Conservation (phyloP, 2,797 vertebrate genomes). For the Nasua narica region DNA sequence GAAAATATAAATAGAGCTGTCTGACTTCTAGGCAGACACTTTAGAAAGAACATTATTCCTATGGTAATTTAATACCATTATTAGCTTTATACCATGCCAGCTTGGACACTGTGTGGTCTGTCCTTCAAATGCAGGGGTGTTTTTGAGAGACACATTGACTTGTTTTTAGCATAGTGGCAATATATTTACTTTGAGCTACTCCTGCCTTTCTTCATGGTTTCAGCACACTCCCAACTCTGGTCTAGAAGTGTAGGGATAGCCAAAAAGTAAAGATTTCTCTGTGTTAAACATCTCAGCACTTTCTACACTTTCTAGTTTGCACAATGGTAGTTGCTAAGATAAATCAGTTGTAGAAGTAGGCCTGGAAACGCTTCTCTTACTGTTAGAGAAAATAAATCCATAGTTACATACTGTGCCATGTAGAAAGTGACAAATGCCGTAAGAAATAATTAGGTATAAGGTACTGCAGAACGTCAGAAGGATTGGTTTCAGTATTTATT, state of each 20-base stretch:
- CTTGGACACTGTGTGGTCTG: not conserved
- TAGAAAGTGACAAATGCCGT: not conserved
- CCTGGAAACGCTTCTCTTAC: not conserved
- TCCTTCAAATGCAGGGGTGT: not conserved
- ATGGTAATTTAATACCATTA: not conserved
- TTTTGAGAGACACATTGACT: not conserved
- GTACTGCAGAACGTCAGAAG: not conserved
- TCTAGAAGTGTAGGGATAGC: not conserved
- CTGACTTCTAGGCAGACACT: not conserved
- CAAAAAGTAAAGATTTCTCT: not conserved
- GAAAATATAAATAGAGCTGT: constrained; percentile 45
- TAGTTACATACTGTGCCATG: rapidly evolving
- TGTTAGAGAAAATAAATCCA: not conserved
- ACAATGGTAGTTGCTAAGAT: not conserved
- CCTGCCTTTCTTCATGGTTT: not conserved
- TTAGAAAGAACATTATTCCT: not conserved
- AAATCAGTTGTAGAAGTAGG: not conserved
- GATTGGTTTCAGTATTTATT: not conserved
- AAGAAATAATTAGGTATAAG: not conserved
- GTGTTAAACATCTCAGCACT: not conserved
- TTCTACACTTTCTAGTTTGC: not conserved
- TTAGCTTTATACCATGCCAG: not conserved
- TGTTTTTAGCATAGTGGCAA: not conserved
- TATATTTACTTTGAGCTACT: not conserved
- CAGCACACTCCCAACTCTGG: not conserved